These are phyloP conservation scores for Caenorhabditis japonica DNA, from an alignment of 2,888 invertebrate species.

Conservation along the genomic window DNA sequence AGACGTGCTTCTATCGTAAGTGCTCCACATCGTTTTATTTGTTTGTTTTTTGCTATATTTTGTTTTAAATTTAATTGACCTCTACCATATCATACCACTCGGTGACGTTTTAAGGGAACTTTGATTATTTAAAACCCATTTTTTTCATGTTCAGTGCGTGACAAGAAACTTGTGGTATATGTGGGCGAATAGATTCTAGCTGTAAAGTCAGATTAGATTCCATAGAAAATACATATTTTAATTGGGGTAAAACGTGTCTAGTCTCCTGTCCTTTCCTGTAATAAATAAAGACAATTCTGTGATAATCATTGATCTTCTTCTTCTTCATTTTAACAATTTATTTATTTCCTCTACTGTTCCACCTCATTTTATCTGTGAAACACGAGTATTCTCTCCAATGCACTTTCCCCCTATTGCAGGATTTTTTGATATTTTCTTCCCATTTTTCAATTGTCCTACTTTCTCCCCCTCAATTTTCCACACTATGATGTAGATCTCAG, in stretches of 20 bases:
- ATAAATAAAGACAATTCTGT: neutral
- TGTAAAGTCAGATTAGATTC: too few relatives aligned
- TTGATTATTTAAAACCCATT: too few relatives aligned
- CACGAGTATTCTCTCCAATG: slow-evolving; percentile 3
- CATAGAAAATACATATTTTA: too few relatives aligned
- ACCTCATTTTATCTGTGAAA: slow-evolving; percentile 6
- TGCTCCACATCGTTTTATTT: neutral
- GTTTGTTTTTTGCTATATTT: neutral
- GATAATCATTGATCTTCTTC: neutral
- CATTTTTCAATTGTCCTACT: neutral
- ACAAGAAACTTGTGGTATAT: too few relatives aligned
- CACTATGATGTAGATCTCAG: neutral
- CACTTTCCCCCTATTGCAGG: neutral
- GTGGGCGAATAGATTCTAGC: too few relatives aligned
- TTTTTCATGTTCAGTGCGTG: too few relatives aligned
- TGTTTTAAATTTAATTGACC: neutral
- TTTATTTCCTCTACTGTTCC: neutral
- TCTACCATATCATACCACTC: too few relatives aligned
- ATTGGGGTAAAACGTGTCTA: neutral
- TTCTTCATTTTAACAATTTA: neutral
- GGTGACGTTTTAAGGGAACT: neutral
- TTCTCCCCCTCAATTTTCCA: neutral
- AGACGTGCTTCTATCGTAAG: slow-evolving; percentile 56
- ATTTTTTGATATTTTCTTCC: slow-evolving; percentile 1
- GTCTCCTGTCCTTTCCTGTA: neutral